Base-by-base conservation (phyloP, 2,888 invertebrate genomes). In the Caenorhabditis sp. region DNA sequence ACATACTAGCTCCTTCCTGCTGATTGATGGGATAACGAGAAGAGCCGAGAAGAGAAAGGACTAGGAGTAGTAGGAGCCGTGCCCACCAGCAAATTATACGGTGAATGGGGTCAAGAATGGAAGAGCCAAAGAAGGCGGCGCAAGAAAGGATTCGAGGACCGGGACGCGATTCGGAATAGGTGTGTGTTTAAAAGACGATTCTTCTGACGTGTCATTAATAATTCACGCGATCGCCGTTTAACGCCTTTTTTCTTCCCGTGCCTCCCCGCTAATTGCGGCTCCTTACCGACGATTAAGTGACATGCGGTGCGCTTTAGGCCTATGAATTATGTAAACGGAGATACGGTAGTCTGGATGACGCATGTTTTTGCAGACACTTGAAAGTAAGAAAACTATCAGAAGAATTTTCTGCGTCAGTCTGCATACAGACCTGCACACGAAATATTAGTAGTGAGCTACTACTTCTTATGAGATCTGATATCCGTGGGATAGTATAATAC, bases 401-500 rank as follows among this genome's bases (percentile, higher is more conserved):
- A n/a, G n/a, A n/a, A n/a, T n/a, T n/a, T n/a, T n/a, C n/a, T 41
- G 2, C 41, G 41, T 41, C 2, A 17, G 45, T 22, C 22, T 22
- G 5, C 20, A 1, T 9, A 22, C 24, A 1, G 22, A 20, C 11
- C 35, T 35, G 52, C 30, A 37, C 50, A 46, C 35, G 20, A 43
- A 52, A 32, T 63, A 37, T 59, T 70, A 26, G 59, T 41, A 20
- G 32, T 15, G 58, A 20, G 13, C 46, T 15, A 11, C 45, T 17
- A 35, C 52, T 41, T 59, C 59, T 66, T 66, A 62, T 62, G 74
- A 74, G 62, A 48, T 65, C 26, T 43, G 58, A 74, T 74, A 74
- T 41, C 56, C 74, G 74, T 74, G 74, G 53, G 74, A 74, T 66
- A 56, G 30, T 74, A 59, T 65, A 52, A 71, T 71, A 56, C 39